Conservation (phyloP, 2,888 invertebrate genomes). For the Heterodera filipjevi region DNA sequence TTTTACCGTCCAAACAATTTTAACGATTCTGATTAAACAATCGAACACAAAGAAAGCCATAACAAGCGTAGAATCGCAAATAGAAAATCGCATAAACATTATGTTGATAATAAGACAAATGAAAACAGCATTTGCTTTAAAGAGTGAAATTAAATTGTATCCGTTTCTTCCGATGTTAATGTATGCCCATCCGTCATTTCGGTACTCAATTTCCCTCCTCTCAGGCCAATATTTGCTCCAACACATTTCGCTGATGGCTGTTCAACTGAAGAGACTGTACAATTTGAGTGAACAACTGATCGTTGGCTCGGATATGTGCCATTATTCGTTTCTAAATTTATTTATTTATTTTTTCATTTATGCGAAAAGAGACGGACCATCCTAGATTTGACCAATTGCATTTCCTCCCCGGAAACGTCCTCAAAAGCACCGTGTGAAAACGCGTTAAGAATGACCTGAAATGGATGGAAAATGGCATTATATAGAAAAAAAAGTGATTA, state of each 20-base stretch:
- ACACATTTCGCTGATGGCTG: conserved; percentile 40
- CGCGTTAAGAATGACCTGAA: conserved; percentile 75
- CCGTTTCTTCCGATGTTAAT: conserved; percentile 4
- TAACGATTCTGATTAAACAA: background rate
- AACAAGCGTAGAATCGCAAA: conserved; percentile 10
- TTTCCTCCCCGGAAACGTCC: conserved; percentile 72
- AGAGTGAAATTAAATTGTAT: conserved; percentile 3
- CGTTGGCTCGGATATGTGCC: conserved; percentile 31
- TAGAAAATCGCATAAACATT: background rate
- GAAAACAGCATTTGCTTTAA: background rate
- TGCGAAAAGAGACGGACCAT: background rate
- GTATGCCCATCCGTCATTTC: no score
- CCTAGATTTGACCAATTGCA: conserved; percentile 40
- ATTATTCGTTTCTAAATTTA: conserved; percentile 34
- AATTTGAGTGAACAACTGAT: conserved; percentile 41
- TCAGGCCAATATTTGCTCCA: conserved; percentile 38
- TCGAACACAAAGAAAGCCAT: background rate
- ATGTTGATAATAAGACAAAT: background rate
- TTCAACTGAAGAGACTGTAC: conserved; percentile 34
- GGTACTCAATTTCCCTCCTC: background rate
- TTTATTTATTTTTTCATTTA: background rate
- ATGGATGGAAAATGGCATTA: background rate
- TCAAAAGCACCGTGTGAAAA: conserved; percentile 81
- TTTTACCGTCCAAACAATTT: background rate
- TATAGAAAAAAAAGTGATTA: background rate